Conservation (phyloP, 1,140 invertebrate genomes). For the Atopsyche davidsoni region DNA sequence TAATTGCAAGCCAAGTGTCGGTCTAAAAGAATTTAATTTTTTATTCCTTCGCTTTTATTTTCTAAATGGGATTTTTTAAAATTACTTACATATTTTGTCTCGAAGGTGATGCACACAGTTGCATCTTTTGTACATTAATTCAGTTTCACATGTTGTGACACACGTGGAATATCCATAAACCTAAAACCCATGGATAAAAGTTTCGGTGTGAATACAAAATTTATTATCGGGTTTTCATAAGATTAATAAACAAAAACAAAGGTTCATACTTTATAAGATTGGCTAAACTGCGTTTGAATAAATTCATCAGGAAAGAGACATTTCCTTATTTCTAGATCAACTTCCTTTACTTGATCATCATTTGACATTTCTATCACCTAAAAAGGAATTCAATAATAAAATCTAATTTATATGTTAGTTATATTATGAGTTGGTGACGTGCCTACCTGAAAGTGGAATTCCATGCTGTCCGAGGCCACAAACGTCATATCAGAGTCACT, state of each 20-base stretch:
- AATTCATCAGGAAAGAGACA: slow-evolving; percentile 48
- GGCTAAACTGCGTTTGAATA: slow-evolving; percentile 32
- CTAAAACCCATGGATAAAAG: slow-evolving; percentile 25
- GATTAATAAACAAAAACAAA: slow-evolving; percentile 3
- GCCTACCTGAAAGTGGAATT: slow-evolving; percentile 20
- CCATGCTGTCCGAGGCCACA: slow-evolving; percentile 17
- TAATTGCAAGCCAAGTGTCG: slow-evolving; percentile 42
- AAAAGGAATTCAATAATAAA: slow-evolving; percentile 27
- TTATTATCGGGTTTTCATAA: not conserved
- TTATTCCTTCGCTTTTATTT: slow-evolving; percentile 6
- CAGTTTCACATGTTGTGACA: slow-evolving; percentile 42
- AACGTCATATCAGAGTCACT: slow-evolving; percentile 23
- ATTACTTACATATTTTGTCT: slow-evolving; percentile 36
- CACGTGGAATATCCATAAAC: slow-evolving; percentile 51
- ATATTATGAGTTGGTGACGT: not conserved
- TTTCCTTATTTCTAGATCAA: slow-evolving; percentile 38
- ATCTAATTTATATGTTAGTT: not conserved
- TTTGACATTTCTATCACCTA: slow-evolving; percentile 47
- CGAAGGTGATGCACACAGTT: slow-evolving; percentile 50
- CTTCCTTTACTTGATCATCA: slow-evolving; percentile 37
- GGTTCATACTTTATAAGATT: slow-evolving; percentile 31
- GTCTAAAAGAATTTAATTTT: slow-evolving; percentile 35
- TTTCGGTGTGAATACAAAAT: slow-evolving; percentile 1
- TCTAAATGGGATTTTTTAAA: slow-evolving; percentile 6
- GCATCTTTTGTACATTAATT: slow-evolving; percentile 40